Conservation (phyloP, 2,797 vertebrate species). For the Girardinus metallicus region DNA sequence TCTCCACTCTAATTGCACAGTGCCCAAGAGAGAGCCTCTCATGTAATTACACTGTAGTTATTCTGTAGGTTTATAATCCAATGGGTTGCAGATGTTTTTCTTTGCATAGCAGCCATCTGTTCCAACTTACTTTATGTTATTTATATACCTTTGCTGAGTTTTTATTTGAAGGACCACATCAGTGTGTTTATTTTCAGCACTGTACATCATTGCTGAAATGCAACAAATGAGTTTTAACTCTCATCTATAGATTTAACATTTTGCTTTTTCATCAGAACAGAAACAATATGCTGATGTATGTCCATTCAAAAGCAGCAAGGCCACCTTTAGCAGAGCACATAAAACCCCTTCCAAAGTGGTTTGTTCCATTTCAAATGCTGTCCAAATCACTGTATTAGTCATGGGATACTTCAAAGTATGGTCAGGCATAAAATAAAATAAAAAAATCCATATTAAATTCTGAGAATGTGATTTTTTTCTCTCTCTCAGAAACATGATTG, state of each 20-base stretch:
- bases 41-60: constrained; percentile 75
- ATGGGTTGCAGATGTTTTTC: constrained; percentile 72
- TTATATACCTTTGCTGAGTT: constrained; percentile 35
- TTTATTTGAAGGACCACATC: constrained; percentile 12
- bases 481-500: constrained; percentile 63
- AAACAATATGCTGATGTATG: constrained; percentile 43
- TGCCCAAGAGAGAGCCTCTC: constrained; percentile 64
- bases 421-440: constrained; percentile 27
- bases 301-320: constrained; percentile 38
- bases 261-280: constrained; percentile 15
- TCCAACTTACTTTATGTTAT: constrained; percentile 60
- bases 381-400: constrained; percentile 69
- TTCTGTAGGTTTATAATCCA: constrained; percentile 72
- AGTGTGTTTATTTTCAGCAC: constrained; percentile 19
- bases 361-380: constrained; percentile 53
- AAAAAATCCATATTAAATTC: constrained; percentile 63
- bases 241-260: constrained; percentile 18
- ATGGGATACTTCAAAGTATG: constrained; percentile 70
- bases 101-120: constrained; percentile 59
- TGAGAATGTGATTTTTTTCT: constrained; percentile 44
- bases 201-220: constrained; percentile 40
- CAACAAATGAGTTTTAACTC: constrained; percentile 51
- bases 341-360: constrained; percentile 56
- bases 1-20: constrained; percentile 62
- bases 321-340: constrained; percentile 39